Evolutionary conservation across 2,113 vertebrate genomes (phyloP).

Genomic region (Python bivittatus): DNA sequence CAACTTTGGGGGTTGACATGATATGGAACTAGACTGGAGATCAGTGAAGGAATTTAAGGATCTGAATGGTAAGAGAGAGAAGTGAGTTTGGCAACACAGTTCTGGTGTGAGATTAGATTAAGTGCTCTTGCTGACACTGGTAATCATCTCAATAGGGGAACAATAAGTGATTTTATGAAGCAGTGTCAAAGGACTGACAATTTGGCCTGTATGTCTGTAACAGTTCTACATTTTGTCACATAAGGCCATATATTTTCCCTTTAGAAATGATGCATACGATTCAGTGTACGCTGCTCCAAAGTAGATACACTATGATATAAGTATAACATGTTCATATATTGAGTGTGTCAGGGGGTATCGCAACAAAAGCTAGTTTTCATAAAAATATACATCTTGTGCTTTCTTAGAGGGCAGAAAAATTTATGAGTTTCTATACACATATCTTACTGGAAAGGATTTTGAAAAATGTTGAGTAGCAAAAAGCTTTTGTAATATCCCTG

Average conservation of each 20-base stretch:
- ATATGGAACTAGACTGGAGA: background rate
- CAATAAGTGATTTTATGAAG: background rate
- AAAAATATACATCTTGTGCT: constrained; percentile 10
- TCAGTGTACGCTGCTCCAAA: background rate
- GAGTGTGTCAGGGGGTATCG: background rate
- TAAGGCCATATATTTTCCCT: background rate
- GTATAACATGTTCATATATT: constrained; percentile 19
- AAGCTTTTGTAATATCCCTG: background rate
- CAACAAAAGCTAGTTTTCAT: background rate
- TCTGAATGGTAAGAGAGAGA: background rate
- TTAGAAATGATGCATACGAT: constrained; percentile 4
- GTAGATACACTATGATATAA: background rate
- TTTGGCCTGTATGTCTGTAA: background rate
- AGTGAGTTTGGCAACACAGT: background rate
- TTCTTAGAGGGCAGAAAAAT: background rate
- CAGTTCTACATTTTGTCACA: background rate
- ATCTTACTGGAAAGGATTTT: background rate
- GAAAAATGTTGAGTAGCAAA: background rate
- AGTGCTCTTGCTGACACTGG: background rate
- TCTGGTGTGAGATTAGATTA: background rate
- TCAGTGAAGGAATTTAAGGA: background rate
- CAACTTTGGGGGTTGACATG: background rate
- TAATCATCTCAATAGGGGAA: background rate
- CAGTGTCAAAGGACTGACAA: background rate
- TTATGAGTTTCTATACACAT: background rate